Conservation (phyloP, 2,888 invertebrate species). For the Drosophila macrospina region DNA sequence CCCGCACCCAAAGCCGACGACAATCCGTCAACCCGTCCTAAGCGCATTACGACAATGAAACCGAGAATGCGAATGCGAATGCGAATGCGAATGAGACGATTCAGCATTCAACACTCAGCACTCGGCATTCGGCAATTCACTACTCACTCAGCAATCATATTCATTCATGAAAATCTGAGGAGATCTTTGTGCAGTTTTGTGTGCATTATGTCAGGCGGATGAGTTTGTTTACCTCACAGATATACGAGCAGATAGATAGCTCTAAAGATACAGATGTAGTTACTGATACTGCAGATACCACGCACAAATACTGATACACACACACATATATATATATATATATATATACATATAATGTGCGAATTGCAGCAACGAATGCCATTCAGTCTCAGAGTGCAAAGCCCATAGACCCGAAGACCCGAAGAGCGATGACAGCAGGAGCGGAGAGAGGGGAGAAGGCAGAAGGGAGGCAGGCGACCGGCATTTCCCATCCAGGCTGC, state of each 20-base stretch:
- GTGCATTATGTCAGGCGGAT: conserved; percentile 45
- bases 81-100: conserved; percentile 24
- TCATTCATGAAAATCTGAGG: conserved; percentile 60
- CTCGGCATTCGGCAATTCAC: not conserved
- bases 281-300: conserved; percentile 27
- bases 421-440: too few species aligned
- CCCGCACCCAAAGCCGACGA: conserved; percentile 41
- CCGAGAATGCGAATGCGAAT: conserved; percentile 13
- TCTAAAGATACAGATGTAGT: conserved; percentile 16
- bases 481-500: conserved; percentile 16
- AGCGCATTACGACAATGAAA: conserved; percentile 61
- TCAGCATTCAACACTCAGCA: conserved; percentile 8
- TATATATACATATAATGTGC: conserved; percentile 51
- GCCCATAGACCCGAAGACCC: not conserved
- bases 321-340: too few species aligned
- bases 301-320: conserved; percentile 28
- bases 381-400: conserved; percentile 3
- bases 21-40: conserved; percentile 57
- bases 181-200: conserved; percentile 49
- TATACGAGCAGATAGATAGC: conserved; percentile 26
- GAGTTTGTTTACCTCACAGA: conserved; percentile 68
- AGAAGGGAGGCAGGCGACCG: not conserved
- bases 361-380: conserved; percentile 32
- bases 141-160: conserved; percentile 30
- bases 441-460: too few species aligned